These are phyloP conservation scores for Sturmia bella DNA, from an alignment of 2,888 invertebrate species.

Conservation along the genomic window DNA sequence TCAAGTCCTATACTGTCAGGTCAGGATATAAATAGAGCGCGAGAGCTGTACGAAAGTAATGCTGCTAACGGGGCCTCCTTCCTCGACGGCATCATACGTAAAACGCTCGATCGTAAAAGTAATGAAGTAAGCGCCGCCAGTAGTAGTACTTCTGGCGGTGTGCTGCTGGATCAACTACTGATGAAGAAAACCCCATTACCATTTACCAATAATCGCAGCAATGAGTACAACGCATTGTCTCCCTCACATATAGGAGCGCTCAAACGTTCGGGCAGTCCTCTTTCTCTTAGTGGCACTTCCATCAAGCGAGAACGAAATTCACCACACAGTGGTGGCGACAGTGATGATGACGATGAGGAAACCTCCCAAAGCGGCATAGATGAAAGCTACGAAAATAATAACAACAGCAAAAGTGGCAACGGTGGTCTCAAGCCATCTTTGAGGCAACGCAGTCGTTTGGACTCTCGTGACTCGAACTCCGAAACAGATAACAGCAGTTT, in stretches of 20 bases:
- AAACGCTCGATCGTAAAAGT: conserved; percentile 87
- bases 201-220: conserved; percentile 76
- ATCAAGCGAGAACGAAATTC: conserved; percentile 84
- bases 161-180: conserved; percentile 85
- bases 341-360: conserved; percentile 72
- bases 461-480: conserved; percentile 78
- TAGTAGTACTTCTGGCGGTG: conserved; percentile 79
- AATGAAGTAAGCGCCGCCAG: conserved; percentile 79
- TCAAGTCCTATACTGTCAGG: conserved; percentile 75
- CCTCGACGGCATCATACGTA: conserved; percentile 91
- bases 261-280: conserved; percentile 80
- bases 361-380: conserved; percentile 72
- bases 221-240: conserved; percentile 73
- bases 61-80: conserved; percentile 87
- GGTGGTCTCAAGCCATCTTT: conserved; percentile 66
- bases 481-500: conserved; percentile 75
- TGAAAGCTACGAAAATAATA: conserved; percentile 73
- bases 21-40: conserved; percentile 78
- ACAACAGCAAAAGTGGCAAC: conserved; percentile 71
- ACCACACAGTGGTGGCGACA: conserved; percentile 71
- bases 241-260: conserved; percentile 55
- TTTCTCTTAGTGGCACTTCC: conserved; percentile 77
- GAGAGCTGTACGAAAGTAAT: conserved; percentile 85
- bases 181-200: conserved; percentile 83
- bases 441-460: conserved; percentile 74